Percentiles rank a stretch among this genome's conserved stretches.
Conservation (phyloP, 2,888 invertebrate genomes). For the Pristionchus mayeri region DNA sequence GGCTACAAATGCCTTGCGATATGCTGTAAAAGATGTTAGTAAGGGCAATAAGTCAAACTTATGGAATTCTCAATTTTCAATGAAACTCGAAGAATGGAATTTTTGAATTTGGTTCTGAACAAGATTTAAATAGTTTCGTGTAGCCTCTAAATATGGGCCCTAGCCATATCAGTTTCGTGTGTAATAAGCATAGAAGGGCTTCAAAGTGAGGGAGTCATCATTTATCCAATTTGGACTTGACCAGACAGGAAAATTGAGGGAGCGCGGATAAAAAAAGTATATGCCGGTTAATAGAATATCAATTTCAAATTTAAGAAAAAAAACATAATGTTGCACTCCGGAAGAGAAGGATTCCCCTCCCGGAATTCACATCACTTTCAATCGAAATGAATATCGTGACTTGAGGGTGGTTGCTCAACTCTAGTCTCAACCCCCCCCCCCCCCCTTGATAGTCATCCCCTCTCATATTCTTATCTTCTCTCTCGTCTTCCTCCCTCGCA, state of each 20-base stretch:
- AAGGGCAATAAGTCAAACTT: too few species aligned
- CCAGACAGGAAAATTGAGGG: slow-evolving; percentile 37
- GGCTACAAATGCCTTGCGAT: not conserved
- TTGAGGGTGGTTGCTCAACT: not conserved
- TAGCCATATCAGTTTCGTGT: slow-evolving; percentile 19
- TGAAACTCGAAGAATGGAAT: too few species aligned
- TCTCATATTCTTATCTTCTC: not conserved
- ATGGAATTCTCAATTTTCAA: too few species aligned
- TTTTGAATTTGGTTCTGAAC: too few species aligned
- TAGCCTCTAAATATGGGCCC: not conserved
- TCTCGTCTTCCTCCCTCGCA: not conserved
- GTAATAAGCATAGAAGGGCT: slow-evolving; percentile 10
- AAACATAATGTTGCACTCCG: not conserved
- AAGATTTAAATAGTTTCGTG: not conserved
- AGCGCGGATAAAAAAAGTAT: not conserved
- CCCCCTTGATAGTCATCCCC: not conserved
- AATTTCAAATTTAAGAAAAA: not conserved
- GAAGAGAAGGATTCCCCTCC: not conserved
- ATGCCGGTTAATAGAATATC: not conserved
- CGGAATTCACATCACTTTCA: not conserved
- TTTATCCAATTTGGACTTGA: slow-evolving; percentile 30
- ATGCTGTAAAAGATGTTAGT: not conserved
- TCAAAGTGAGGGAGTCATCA: slow-evolving; percentile 14
- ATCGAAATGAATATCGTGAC: not conserved
- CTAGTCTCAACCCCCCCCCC: not conserved